Evolutionary conservation across 2,797 vertebrate genomes (phyloP).

Genomic region (Clarias platycephalus): DNA sequence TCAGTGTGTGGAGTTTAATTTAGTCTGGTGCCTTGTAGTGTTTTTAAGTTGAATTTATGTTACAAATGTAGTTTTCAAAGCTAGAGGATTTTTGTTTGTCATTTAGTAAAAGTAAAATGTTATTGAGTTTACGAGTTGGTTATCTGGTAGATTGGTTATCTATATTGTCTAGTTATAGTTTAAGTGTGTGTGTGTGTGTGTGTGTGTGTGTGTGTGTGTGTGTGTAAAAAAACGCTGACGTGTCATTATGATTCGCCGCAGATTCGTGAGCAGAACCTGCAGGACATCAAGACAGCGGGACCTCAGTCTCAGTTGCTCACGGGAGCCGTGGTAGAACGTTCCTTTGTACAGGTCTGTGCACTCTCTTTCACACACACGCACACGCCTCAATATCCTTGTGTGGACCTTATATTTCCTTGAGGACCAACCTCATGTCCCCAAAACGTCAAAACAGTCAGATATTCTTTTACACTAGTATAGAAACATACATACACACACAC

Average conservation of each 20-base stretch:
- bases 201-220: background rate
- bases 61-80: background rate
- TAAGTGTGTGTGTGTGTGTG: background rate
- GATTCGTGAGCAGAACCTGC: conserved; percentile 98
- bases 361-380: background rate
- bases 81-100: background rate
- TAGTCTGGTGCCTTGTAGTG: no score
- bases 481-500: background rate
- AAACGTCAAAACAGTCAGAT: background rate
- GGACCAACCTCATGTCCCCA: background rate
- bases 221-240: background rate
- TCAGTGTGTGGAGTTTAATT: background rate
- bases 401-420: background rate
- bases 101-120: background rate
- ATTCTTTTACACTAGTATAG: background rate
- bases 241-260: conserved; percentile 51
- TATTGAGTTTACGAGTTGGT: background rate
- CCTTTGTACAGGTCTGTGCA: conserved; percentile 87
- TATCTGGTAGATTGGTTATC: no score
- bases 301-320: conserved; percentile 93
- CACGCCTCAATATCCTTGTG: no score
- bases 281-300: conserved; percentile 95
- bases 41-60: no score
- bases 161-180: background rate
- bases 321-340: conserved; percentile 83